Evolutionary conservation across 2,113 vertebrate species (phyloP).

Genomic region (Pardalotus punctatus): DNA sequence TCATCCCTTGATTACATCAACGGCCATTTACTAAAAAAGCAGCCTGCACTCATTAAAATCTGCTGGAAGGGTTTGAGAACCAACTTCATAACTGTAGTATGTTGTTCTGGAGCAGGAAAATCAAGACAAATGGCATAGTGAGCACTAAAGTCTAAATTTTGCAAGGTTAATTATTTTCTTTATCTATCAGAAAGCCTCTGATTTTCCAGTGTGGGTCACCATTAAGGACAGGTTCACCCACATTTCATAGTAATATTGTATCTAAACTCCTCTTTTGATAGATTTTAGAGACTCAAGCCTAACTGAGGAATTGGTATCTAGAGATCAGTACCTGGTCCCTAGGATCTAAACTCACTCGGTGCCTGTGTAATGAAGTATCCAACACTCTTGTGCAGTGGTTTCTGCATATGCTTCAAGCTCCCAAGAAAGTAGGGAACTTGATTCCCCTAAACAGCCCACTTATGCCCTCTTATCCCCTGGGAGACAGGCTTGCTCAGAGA

Average conservation of each 20-base stretch:
- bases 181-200: background rate
- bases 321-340: background rate
- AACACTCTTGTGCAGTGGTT: fast-evolving
- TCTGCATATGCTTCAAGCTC: background rate
- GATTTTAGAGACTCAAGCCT: background rate
- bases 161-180: background rate
- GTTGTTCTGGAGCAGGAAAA: background rate
- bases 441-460: background rate
- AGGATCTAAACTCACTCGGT: background rate
- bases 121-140: background rate
- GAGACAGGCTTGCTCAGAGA: background rate
- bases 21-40: background rate
- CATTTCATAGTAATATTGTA: background rate
- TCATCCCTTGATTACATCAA: background rate
- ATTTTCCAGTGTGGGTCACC: background rate
- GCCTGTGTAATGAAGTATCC: background rate
- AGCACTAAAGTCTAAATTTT: background rate
- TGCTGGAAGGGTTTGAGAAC: background rate
- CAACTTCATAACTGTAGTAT: background rate
- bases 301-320: background rate
- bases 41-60: background rate
- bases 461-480: background rate
- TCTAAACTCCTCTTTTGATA: background rate
- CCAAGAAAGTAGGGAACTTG: background rate
- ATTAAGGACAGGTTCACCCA: background rate